phyloP scores from a whole-genome alignment of 2,888 invertebrate species.

The Tenthredo notha region DNA sequence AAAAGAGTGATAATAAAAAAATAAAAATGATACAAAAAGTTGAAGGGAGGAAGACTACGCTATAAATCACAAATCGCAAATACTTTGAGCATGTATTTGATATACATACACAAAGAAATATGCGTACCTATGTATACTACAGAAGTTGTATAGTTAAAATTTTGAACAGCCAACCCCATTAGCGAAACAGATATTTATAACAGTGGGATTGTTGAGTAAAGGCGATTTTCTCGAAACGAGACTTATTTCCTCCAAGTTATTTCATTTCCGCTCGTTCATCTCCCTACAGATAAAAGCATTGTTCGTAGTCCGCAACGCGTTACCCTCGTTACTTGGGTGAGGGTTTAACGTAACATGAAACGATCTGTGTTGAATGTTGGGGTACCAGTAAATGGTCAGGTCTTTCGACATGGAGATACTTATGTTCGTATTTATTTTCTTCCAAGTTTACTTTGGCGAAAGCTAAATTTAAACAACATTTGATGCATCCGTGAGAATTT shows the following conservation, averaged over 20 bases:
- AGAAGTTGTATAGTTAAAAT: slow-evolving; percentile 12
- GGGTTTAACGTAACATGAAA: background rate
- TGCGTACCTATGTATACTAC: background rate
- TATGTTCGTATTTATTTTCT: background rate
- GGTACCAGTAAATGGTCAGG: background rate
- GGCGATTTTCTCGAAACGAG: slow-evolving; percentile 35
- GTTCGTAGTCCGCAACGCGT: slow-evolving; percentile 34
- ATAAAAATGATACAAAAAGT: background rate
- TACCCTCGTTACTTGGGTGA: background rate
- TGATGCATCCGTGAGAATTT: background rate
- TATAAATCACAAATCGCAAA: slow-evolving; percentile 17
- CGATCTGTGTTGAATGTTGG: background rate
- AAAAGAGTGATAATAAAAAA: too few relatives aligned
- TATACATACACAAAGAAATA: background rate
- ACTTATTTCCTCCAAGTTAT: slow-evolving; percentile 52
- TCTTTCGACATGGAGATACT: background rate
- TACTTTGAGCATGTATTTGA: slow-evolving; percentile 10
- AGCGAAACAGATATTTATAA: background rate
- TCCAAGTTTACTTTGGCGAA: background rate
- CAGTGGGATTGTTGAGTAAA: slow-evolving; percentile 8
- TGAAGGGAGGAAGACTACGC: background rate
- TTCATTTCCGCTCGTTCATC: slow-evolving; percentile 52
- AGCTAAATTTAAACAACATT: background rate
- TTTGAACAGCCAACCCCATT: slow-evolving; percentile 43
- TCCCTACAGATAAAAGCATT: slow-evolving; percentile 39